A percentile compares a stretch with the other conserved stretches of the same genome.
Evolutionary conservation across 1,140 invertebrate species (phyloP).

Genomic region (Mya arenaria): DNA sequence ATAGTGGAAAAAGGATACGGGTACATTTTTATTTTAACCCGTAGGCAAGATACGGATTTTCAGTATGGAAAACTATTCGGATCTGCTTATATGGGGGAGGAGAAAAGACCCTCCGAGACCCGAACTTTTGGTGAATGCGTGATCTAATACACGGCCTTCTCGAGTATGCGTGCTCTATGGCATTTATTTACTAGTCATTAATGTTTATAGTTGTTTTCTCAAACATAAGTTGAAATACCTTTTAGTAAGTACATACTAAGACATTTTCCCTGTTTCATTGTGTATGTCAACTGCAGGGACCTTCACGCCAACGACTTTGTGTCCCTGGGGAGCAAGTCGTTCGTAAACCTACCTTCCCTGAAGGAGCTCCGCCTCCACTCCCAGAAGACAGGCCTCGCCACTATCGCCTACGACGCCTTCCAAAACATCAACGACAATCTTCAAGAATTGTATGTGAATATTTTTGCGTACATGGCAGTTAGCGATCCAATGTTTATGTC

Average conservation of each 20-base stretch:
- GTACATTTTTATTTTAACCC: too few relatives aligned
- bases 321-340: background rate
- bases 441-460: conserved; percentile 16
- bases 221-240: background rate
- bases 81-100: too few relatives aligned
- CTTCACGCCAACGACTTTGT: conserved; percentile 21
- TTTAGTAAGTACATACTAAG: background rate
- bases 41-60: too few relatives aligned
- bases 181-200: too few relatives aligned
- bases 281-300: conserved; percentile 4
- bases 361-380: conserved; percentile 36
- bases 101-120: too few relatives aligned
- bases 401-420: conserved; percentile 35
- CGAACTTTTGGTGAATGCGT: too few relatives aligned
- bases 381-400: conserved; percentile 1
- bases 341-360: conserved; percentile 23
- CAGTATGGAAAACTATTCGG: too few relatives aligned
- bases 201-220: too few relatives aligned
- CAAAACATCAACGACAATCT: conserved; percentile 15
- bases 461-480: background rate
- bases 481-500: background rate
- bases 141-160: too few relatives aligned
- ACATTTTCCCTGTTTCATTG: background rate
- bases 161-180: too few relatives aligned
- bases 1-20: too few relatives aligned